Percentiles rank a stretch among this genome's conserved stretches.
Evolutionary conservation across 1,140 invertebrate genomes (phyloP).

Genomic region (Asobara japonica): DNA sequence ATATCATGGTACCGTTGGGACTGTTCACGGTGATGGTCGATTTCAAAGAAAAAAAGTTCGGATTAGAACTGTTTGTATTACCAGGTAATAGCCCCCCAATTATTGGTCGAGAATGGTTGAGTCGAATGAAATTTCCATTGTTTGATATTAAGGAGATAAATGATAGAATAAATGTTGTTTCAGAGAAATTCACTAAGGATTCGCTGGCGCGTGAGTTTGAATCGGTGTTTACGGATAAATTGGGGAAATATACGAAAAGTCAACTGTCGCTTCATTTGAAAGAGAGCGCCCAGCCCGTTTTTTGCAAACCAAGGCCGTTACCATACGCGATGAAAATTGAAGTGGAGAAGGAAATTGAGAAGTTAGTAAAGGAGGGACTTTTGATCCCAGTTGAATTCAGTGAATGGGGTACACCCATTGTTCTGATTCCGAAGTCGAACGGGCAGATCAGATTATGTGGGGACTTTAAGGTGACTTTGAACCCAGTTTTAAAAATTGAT

Average conservation of each 20-base stretch:
- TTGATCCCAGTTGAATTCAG: conserved; percentile 46
- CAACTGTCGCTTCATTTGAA: conserved; percentile 24
- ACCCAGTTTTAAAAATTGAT: conserved; percentile 45
- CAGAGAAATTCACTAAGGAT: background rate
- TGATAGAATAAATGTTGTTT: conserved; percentile 14
- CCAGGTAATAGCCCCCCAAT: conserved; percentile 23
- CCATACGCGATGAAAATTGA: conserved; percentile 41
- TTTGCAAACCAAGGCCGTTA: conserved; percentile 42
- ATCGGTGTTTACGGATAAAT: conserved; percentile 24
- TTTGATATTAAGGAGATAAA: background rate
- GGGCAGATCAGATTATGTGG: conserved; percentile 47
- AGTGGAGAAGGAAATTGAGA: conserved; percentile 43
- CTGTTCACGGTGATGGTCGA: conserved; percentile 7
- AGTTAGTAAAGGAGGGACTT: conserved; percentile 40
- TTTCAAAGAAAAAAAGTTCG: background rate
- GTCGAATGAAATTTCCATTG: conserved; percentile 5
- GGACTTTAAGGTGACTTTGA: conserved; percentile 59
- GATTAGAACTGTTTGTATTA: conserved; percentile 25
- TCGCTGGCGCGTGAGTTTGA: conserved; percentile 13
- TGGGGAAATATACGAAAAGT: conserved; percentile 23
- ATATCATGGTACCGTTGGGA: conserved; percentile 20
- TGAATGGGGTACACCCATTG: conserved; percentile 56
- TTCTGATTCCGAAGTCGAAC: conserved; percentile 46
- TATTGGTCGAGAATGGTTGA: conserved; percentile 24
- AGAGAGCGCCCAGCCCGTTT: conserved; percentile 41